A percentile compares a stretch with the other conserved stretches of the same genome.
phyloP scores from a whole-genome alignment of 2,113 vertebrate species.

The Sphyrna mokarran region DNA sequence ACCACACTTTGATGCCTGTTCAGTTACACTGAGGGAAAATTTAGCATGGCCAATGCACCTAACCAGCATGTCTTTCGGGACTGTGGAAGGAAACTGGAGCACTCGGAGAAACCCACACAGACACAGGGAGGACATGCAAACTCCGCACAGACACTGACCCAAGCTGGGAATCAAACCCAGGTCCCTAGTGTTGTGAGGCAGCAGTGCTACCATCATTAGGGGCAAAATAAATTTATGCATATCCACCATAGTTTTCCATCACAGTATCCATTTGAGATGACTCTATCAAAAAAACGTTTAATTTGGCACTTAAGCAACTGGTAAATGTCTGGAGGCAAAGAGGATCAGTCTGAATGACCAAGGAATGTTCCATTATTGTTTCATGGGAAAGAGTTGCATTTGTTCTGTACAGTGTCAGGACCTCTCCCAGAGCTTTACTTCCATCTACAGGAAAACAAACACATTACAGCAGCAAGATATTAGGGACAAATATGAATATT shows the following conservation, averaged over 20 bases:
- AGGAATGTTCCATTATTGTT: neutral
- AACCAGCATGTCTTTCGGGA: too few relatives aligned
- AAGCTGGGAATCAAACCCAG: too few relatives aligned
- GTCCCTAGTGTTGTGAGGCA: too few relatives aligned
- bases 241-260: neutral
- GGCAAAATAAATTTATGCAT: neutral
- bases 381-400: neutral
- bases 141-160: too few relatives aligned
- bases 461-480: neutral
- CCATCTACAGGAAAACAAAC: neutral
- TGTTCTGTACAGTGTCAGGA: neutral
- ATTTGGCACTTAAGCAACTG: neutral
- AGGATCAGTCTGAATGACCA: neutral
- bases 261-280: neutral
- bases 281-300: neutral
- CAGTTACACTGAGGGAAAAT: too few relatives aligned
- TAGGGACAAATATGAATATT: neutral
- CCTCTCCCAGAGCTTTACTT: neutral
- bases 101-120: too few relatives aligned
- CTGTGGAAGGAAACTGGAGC: too few relatives aligned
- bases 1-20: too few relatives aligned
- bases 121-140: too few relatives aligned
- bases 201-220: too few relatives aligned
- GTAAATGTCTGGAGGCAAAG: neutral
- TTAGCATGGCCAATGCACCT: too few relatives aligned